These are phyloP conservation scores for Poeciliopsis retropinna DNA, from an alignment of 2,113 vertebrate species.

Conservation along the genomic window DNA sequence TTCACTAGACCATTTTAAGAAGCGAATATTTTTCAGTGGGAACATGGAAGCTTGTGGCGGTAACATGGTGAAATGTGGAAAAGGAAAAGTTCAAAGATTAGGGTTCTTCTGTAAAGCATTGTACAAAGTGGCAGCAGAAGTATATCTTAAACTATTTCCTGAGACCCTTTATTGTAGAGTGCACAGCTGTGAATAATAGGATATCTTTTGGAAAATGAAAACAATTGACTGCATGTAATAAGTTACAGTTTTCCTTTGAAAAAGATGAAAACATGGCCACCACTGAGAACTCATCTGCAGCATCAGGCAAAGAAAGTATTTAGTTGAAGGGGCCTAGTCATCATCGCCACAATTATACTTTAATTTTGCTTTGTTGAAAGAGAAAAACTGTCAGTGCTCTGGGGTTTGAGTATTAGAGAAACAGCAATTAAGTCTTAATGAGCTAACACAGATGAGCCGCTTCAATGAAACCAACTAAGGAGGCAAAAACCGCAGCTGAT, in stretches of 20 bases:
- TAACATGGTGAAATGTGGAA: background rate
- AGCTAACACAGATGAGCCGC: background rate
- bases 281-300: background rate
- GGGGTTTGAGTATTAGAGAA: background rate
- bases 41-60: background rate
- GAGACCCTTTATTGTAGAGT: background rate
- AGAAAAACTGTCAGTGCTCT: background rate
- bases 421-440: background rate
- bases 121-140: background rate
- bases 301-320: background rate
- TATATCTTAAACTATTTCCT: background rate
- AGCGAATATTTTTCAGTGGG: background rate
- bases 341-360: background rate
- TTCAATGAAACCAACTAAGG: background rate
- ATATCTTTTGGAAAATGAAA: slow-evolving; percentile 25
- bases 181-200: background rate
- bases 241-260: slow-evolving; percentile 10
- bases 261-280: slow-evolving; percentile 3
- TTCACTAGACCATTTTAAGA: no score
- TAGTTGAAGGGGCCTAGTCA: background rate
- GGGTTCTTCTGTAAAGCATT: background rate
- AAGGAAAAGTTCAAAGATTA: no score
- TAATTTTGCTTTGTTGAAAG: background rate
- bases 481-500: background rate
- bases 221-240: slow-evolving; percentile 14